phyloP scores from a whole-genome alignment of 1,140 invertebrate species.

The Potamilus streckersoni region DNA sequence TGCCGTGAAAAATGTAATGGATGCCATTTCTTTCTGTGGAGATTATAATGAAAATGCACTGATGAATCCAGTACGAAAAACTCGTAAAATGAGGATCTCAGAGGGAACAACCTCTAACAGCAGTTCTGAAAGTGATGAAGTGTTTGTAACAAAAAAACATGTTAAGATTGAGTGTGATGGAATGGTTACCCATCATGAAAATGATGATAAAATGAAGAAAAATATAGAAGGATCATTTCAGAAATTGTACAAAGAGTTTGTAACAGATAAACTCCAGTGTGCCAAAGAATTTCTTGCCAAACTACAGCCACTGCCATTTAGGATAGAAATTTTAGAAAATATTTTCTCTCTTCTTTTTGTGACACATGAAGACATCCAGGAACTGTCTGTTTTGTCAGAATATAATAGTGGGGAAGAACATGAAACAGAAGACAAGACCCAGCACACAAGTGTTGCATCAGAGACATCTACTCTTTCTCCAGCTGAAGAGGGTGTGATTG shows the following conservation, averaged over 20 bases:
- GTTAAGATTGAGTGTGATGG: not conserved
- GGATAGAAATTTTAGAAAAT: slow-evolving; percentile 69
- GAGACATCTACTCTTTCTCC: slow-evolving; percentile 22
- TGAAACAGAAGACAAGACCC: slow-evolving; percentile 30
- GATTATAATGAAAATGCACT: slow-evolving; percentile 46
- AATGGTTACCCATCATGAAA: not conserved
- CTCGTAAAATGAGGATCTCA: slow-evolving; percentile 14
- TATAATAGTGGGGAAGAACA: slow-evolving; percentile 51
- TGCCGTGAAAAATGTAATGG: slow-evolving; percentile 62
- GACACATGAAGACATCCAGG: slow-evolving; percentile 59
- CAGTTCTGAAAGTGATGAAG: slow-evolving; percentile 6
- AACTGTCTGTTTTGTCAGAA: slow-evolving; percentile 38
- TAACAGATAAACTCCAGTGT: slow-evolving; percentile 48
- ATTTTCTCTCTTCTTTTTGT: slow-evolving; percentile 68
- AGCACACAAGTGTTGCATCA: slow-evolving; percentile 9
- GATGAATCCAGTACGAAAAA: slow-evolving; percentile 44
- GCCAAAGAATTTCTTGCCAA: slow-evolving; percentile 52
- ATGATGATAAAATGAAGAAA: not conserved
- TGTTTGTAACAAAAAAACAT: not conserved
- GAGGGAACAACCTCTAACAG: slow-evolving; percentile 6
- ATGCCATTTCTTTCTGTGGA: slow-evolving; percentile 55
- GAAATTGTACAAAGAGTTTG: slow-evolving; percentile 47
- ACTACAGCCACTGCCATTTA: slow-evolving; percentile 63
- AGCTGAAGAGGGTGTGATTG: slow-evolving; percentile 14
- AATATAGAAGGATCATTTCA: slow-evolving; percentile 40